Percentiles rank a stretch among this genome's conserved stretches.
These are phyloP conservation scores for Polylopha cassiicola DNA, from an alignment of 2,888 invertebrate genomes.

Conservation along the genomic window DNA sequence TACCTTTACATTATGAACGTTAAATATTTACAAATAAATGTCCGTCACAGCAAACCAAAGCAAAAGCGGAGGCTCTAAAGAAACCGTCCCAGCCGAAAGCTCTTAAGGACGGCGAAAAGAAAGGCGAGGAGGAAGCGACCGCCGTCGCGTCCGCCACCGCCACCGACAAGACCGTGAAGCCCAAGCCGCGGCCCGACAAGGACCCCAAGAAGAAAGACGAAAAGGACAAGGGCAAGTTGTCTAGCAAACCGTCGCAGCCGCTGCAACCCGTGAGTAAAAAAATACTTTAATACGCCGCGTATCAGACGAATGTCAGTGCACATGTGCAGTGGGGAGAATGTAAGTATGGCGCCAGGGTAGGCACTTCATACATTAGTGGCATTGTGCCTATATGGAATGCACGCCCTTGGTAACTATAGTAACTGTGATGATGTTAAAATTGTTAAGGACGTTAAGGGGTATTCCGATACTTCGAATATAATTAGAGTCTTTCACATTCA, in stretches of 20 bases:
- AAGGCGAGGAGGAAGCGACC: conserved; percentile 42
- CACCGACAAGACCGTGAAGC: conserved; percentile 43
- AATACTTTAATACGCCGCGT: too few relatives aligned
- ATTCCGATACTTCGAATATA: too few relatives aligned
- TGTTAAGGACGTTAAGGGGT: too few relatives aligned
- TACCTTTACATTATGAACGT: too few relatives aligned
- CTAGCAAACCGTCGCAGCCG: conserved; percentile 37
- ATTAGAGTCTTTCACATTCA: too few relatives aligned
- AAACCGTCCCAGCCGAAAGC: conserved; percentile 61
- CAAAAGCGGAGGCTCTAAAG: conserved; percentile 77
- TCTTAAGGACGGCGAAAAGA: conserved; percentile 53
- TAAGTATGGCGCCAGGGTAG: too few relatives aligned
- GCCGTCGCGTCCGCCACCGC: conserved; percentile 29
- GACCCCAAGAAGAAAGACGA: conserved; percentile 40
- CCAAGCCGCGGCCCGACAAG: conserved; percentile 36
- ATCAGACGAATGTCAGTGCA: conserved; percentile 14
- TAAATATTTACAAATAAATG: too few relatives aligned
- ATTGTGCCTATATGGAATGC: too few relatives aligned
- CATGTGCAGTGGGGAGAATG: too few relatives aligned
- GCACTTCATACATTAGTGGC: too few relatives aligned
- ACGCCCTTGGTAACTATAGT: conserved; percentile 4
- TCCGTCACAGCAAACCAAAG: conserved; percentile 72
- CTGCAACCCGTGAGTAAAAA: conserved; percentile 40
- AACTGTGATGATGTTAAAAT: too few relatives aligned
- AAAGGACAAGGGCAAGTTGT: conserved; percentile 39